Evolutionary conservation across 2,113 vertebrate species (phyloP).

Genomic region (Cyanoramphus novaezelandiae): DNA sequence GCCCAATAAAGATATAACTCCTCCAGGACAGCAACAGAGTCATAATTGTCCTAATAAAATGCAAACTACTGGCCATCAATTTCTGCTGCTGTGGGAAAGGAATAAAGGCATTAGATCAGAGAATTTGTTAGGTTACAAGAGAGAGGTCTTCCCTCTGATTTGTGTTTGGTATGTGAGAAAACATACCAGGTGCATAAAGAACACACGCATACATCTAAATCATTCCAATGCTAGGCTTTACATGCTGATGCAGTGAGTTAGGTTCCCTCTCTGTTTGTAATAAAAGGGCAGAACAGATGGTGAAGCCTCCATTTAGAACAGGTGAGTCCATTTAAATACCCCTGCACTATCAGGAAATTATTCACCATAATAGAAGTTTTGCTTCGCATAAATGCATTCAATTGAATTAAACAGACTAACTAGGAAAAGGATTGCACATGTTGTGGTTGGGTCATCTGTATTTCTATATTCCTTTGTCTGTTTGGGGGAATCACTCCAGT

Average conservation of each 20-base stretch:
- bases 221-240: not conserved
- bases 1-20: not conserved
- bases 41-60: slow-evolving; percentile 61
- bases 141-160: slow-evolving; percentile 35
- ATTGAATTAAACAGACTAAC: not conserved
- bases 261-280: not conserved
- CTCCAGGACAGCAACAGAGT: slow-evolving; percentile 16
- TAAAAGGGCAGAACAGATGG: slow-evolving; percentile 58
- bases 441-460: not conserved
- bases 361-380: not conserved
- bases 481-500: not conserved
- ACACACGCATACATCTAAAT: not conserved
- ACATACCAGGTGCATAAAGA: slow-evolving; percentile 49
- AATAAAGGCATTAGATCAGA: not conserved
- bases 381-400: not conserved
- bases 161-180: slow-evolving; percentile 51
- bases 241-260: slow-evolving; percentile 14
- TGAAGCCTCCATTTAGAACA: slow-evolving; percentile 40
- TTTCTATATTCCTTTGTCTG: not conserved
- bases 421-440: not conserved
- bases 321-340: slow-evolving; percentile 42
- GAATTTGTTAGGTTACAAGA: slow-evolving; percentile 15
- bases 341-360: slow-evolving; percentile 13
- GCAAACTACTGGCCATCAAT: slow-evolving; percentile 51
- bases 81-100: not conserved